phyloP scores from a whole-genome alignment of 2,888 invertebrate genomes.

The Lathronympha strigana region DNA sequence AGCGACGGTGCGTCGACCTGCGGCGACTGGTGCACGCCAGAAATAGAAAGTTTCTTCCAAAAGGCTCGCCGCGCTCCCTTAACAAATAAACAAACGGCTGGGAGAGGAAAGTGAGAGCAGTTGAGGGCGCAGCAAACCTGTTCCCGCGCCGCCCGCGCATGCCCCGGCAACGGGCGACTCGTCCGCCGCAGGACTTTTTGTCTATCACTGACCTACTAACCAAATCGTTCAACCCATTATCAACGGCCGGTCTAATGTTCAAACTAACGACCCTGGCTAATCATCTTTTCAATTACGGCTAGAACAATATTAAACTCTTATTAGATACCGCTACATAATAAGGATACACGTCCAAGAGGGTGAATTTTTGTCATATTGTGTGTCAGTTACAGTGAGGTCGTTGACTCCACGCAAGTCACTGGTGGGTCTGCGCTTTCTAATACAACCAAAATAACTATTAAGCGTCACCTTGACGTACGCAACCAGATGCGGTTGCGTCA shows the following conservation, averaged over 20 bases:
- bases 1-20: slow-evolving; percentile 79
- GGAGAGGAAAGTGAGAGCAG: slow-evolving; percentile 80
- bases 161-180: slow-evolving; percentile 47
- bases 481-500: slow-evolving; percentile 69
- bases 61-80: slow-evolving; percentile 72
- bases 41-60: slow-evolving; percentile 82
- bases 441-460: slow-evolving; percentile 78
- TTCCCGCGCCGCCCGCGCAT: slow-evolving; percentile 55
- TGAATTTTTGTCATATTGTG: slow-evolving; percentile 13
- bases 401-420: slow-evolving; percentile 65
- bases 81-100: slow-evolving; percentile 78
- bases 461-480: slow-evolving; percentile 77
- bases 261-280: slow-evolving; percentile 49
- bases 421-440: slow-evolving; percentile 78
- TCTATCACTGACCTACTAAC: slow-evolving; percentile 72
- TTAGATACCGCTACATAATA: slow-evolving; percentile 1
- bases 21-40: slow-evolving; percentile 73
- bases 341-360: neutral
- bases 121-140: slow-evolving; percentile 69
- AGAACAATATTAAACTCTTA: slow-evolving; percentile 13
- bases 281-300: slow-evolving; percentile 53
- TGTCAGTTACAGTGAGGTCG: slow-evolving; percentile 56
- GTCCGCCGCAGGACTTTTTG: slow-evolving; percentile 49
- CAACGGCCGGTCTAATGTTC: slow-evolving; percentile 47
- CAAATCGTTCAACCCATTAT: slow-evolving; percentile 66